Conservation (phyloP, 2,113 vertebrate genomes). For the Bubalus kerabau region DNA sequence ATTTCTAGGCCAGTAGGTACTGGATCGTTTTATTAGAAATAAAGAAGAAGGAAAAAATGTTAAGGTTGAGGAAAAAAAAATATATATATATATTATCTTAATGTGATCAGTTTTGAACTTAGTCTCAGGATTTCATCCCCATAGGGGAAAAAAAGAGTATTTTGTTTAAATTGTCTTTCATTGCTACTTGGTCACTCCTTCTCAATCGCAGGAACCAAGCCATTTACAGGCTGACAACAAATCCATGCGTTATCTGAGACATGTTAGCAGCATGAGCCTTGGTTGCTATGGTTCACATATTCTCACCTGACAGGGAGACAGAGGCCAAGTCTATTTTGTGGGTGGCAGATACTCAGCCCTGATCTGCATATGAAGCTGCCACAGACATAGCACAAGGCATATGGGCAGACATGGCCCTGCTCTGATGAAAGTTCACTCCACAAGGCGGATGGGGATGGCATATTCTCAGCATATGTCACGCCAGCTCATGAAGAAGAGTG, state of each 20-base stretch:
- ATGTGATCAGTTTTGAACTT: neutral
- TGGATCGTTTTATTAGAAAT: neutral
- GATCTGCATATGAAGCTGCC: neutral
- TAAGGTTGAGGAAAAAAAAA: neutral
- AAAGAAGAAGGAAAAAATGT: neutral
- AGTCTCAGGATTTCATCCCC: neutral
- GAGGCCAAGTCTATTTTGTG: neutral
- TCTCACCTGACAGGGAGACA: neutral
- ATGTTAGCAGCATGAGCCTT: neutral
- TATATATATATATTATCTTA: neutral
- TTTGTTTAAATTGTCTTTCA: constrained; percentile 9
- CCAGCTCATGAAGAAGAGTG: neutral
- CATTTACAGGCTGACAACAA: constrained; percentile 1
- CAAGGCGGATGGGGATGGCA: neutral
- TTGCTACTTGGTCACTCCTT: neutral
- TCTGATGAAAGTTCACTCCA: neutral
- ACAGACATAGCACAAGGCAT: neutral
- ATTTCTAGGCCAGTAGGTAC: neutral
- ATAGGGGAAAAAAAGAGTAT: neutral
- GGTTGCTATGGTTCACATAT: neutral
- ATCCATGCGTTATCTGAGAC: neutral
- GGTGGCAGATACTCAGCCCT: neutral
- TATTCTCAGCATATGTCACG: neutral
- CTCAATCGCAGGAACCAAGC: neutral
- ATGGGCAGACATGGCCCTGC: neutral